These are phyloP conservation scores for Podilymbus podiceps DNA, from an alignment of 2,113 vertebrate genomes.

Conservation along the genomic window DNA sequence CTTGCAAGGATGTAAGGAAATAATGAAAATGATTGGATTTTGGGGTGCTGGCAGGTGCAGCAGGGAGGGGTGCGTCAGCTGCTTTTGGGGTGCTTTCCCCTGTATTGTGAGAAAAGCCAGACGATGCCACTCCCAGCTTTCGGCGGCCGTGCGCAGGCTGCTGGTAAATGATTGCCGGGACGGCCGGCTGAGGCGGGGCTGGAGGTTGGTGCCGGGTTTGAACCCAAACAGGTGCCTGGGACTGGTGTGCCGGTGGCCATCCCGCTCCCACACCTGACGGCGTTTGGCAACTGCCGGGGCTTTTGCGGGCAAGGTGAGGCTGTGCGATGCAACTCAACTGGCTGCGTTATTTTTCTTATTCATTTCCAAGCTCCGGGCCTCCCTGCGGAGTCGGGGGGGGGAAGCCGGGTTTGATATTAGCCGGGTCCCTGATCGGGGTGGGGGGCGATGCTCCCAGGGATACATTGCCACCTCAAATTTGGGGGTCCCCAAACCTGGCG, in stretches of 20 bases:
- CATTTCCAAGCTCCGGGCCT: neutral
- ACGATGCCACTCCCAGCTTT: neutral
- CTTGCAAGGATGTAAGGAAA: neutral
- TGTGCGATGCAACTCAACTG: rapidly evolving
- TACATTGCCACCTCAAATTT: neutral
- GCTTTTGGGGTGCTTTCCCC: neutral
- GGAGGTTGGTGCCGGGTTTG: neutral
- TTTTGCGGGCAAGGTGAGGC: neutral
- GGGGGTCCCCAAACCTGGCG: neutral
- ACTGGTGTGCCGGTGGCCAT: neutral
- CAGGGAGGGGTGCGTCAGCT: rapidly evolving
- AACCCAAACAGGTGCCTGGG: neutral
- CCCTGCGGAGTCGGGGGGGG: rapidly evolving
- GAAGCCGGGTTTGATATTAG: rapidly evolving
- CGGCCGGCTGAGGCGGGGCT: rapidly evolving
- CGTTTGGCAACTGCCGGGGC: rapidly evolving
- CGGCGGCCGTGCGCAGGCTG: neutral
- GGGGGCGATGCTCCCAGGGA: too few relatives aligned
- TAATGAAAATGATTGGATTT: neutral
- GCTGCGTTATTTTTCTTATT: neutral
- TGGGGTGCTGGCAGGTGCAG: neutral
- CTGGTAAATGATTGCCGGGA: slow-evolving; percentile 43
- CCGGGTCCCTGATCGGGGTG: rapidly evolving
- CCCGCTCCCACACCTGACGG: neutral
- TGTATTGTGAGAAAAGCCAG: rapidly evolving